These are phyloP conservation scores for Neoitamus cyanurus DNA, from an alignment of 2,888 invertebrate genomes.

Conservation along the genomic window DNA sequence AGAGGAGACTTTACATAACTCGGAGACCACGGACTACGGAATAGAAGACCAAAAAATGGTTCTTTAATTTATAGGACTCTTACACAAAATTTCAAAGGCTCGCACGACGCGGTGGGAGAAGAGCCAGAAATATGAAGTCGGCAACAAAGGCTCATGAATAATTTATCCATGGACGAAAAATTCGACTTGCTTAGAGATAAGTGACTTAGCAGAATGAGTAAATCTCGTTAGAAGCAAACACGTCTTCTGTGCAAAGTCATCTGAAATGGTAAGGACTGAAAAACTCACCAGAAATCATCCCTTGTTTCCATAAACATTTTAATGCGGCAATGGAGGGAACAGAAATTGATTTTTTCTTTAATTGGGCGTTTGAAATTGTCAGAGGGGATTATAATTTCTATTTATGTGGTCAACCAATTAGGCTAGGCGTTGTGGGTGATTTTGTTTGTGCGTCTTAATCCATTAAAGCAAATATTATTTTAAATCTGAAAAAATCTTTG, in stretches of 20 bases:
- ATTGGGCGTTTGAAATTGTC: not conserved
- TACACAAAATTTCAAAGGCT: not conserved
- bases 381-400: not conserved
- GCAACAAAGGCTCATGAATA: not conserved
- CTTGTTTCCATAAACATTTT: not conserved
- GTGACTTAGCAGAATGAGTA: not conserved
- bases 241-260: not conserved
- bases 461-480: too few species aligned
- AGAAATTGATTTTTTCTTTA: not conserved
- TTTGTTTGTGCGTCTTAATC: too few species aligned
- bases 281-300: not conserved
- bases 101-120: not conserved
- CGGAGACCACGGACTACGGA: not conserved
- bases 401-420: not conserved
- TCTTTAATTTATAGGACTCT: slow-evolving; percentile 14
- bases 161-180: slow-evolving; percentile 15
- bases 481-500: too few species aligned
- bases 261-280: not conserved
- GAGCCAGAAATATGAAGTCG: not conserved
- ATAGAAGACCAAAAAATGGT: not conserved
- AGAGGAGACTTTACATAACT: not conserved
- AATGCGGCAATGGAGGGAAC: not conserved
- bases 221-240: not conserved
- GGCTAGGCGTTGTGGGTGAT: not conserved
- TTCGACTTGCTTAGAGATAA: slow-evolving; percentile 8